These are phyloP conservation scores for Epizoanthus rinbou DNA, from an alignment of 92 coral and sea anemone genomes.

Conservation along the genomic window DNA sequence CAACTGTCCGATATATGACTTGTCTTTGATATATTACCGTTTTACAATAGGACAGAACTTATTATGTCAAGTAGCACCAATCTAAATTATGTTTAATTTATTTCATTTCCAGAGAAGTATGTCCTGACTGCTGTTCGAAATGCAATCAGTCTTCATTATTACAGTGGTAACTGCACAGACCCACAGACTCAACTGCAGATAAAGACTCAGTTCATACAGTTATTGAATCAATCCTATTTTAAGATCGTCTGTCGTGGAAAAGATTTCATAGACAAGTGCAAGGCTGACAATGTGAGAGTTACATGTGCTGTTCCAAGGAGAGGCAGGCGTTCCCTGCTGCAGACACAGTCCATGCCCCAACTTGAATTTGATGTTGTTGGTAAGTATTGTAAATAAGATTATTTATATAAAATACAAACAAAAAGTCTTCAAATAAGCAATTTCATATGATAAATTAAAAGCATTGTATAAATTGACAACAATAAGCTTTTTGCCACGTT, in stretches of 20 bases:
- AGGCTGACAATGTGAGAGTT: constrained; percentile 55
- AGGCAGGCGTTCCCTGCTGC: neutral
- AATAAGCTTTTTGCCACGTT: too few species aligned
- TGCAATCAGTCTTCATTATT: constrained; percentile 54
- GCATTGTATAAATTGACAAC: too few species aligned
- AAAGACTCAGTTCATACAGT: constrained; percentile 50
- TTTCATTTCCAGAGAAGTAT: constrained; percentile 37
- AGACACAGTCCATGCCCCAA: neutral
- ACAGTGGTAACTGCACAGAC: constrained; percentile 53
- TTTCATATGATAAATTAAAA: too few species aligned
- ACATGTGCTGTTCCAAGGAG: constrained; percentile 39
- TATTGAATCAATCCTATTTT: constrained; percentile 47
- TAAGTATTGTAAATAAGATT: neutral
- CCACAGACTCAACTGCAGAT: constrained; percentile 58
- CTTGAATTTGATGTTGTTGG: constrained; percentile 2
- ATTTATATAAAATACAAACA: too few species aligned
- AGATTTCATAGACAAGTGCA: constrained; percentile 45
- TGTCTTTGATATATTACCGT: too few species aligned
- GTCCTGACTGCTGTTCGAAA: constrained; percentile 36
- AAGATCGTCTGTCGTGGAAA: constrained; percentile 36
- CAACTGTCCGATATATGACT: too few species aligned
- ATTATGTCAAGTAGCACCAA: neutral
- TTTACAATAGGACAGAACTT: neutral
- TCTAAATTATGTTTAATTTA: too few species aligned
- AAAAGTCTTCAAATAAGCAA: too few species aligned